phyloP scores from a whole-genome alignment of 2,113 vertebrate species.

The Motacilla alba region DNA sequence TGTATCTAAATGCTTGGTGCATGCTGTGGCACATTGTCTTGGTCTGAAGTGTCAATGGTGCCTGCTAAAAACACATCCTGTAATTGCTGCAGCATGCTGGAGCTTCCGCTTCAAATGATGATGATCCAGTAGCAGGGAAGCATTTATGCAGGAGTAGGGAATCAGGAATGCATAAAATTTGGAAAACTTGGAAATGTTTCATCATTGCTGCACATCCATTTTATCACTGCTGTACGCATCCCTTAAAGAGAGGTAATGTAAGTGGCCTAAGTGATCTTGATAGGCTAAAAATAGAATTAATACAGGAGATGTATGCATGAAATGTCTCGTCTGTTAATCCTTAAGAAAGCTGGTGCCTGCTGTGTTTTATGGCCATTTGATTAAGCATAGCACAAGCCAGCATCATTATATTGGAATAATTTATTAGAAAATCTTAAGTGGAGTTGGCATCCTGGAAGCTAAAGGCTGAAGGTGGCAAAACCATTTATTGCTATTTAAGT shows the following conservation, averaged over 20 bases:
- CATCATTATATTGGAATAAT: neutral
- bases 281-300: neutral
- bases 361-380: neutral
- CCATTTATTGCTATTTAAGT: neutral
- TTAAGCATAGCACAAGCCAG: neutral
- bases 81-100: neutral
- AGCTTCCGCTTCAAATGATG: neutral
- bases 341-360: neutral
- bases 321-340: neutral
- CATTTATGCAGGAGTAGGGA: neutral
- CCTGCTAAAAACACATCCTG: neutral
- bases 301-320: neutral
- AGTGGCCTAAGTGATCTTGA: neutral
- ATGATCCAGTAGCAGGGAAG: neutral
- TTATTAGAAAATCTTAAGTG: neutral
- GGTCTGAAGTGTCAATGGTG: neutral
- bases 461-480: neutral
- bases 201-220: neutral
- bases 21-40: neutral
- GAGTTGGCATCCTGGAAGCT: neutral
- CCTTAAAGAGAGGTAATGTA: neutral
- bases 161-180: neutral
- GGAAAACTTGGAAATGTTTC: neutral
- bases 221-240: accelerated
- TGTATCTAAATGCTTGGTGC: neutral